Conservation (phyloP, 2,797 vertebrate genomes). For the Muraenolepis orangiensis region DNA sequence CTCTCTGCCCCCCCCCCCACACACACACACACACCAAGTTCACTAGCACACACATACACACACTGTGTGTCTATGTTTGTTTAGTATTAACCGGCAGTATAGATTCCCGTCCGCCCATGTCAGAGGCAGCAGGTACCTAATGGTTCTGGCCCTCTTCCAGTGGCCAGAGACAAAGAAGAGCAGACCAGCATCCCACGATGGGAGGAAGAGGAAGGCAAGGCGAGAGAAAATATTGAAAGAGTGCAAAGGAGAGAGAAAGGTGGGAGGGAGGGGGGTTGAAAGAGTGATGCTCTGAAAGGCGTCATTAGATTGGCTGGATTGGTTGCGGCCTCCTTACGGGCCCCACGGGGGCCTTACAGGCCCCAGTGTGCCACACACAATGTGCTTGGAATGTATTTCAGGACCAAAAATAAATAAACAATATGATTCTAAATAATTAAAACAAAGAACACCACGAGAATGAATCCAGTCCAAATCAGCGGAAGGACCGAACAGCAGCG, state of each 20-base stretch:
- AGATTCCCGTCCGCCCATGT: constrained; percentile 54
- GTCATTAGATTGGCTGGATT: constrained; percentile 37
- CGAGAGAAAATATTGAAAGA: background rate
- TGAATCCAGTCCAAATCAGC: background rate
- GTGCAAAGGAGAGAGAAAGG: constrained; percentile 16
- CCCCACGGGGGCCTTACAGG: too few species aligned
- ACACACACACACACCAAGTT: background rate
- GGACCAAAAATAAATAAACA: background rate
- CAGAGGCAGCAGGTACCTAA: constrained; percentile 68
- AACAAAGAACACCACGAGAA: background rate
- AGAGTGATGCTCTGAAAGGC: constrained; percentile 36
- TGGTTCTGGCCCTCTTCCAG: constrained; percentile 66
- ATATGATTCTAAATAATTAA: background rate
- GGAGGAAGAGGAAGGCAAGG: constrained; percentile 12
- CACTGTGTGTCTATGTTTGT: constrained; percentile 47
- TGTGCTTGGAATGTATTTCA: too few species aligned
- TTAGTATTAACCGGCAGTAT: constrained; percentile 62
- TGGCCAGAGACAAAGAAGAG: constrained; percentile 44
- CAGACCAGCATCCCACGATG: constrained; percentile 19
- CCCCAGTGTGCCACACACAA: too few species aligned
- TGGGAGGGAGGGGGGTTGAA: constrained; percentile 13
- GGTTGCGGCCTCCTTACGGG: background rate
- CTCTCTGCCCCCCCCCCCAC: background rate
- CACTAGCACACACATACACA: background rate
- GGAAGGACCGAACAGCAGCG: background rate